Base-by-base conservation (phyloP, 2,888 invertebrate species). In the Gymnosoma rotundatum region DNA sequence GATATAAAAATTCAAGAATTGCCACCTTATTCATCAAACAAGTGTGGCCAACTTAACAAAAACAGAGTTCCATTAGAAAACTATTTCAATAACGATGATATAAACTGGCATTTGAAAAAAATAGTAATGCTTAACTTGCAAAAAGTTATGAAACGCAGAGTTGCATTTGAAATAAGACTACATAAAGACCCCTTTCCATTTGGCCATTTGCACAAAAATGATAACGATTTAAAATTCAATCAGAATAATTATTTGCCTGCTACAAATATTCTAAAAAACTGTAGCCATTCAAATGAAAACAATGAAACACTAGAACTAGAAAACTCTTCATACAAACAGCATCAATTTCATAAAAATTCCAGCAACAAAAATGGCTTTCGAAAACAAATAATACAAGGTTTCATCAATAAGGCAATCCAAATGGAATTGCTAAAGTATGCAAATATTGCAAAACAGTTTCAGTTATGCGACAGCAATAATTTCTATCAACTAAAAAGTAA, bases 401-500 rank as follows among this genome's bases (percentile, higher is more conserved):
- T 36, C n/a, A 67, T 38, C 21, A 58, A 54, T 32, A 21, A 50
- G 18, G 18, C 8, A 14, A 7, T 14, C 10, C 20, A 56, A 42
- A 61, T 25, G 20, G 14, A 52, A 69, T 69, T 70, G 81, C 64
- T 58, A 70, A 21, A 50, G 52, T 25, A 58, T 50, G 42, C 48
- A 58, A 73, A 73, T 8, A 63, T 45, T 70, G 12, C 42, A 2
- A 54, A n/a, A 63, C 61, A 69, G 45, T 32, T 70, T 54, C 61
- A 60, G 4, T 63, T 21, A 14, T 32, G 61, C 61, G 61, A 54
- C 54, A 78, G 45, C 36, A 78, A 67, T 66, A 60, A 67, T 64
- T 79, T n/a, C 66, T 8, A 60, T 73, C 64, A 70, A 54, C 38
- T 66, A 21, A 60, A 72, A 79, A 72, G 63, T 67, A 66, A 80